Percentiles rank a stretch among this genome's conserved stretches.
These are phyloP conservation scores for Luehdorfia chinensis DNA, from an alignment of 1,140 invertebrate genomes.

Conservation along the genomic window DNA sequence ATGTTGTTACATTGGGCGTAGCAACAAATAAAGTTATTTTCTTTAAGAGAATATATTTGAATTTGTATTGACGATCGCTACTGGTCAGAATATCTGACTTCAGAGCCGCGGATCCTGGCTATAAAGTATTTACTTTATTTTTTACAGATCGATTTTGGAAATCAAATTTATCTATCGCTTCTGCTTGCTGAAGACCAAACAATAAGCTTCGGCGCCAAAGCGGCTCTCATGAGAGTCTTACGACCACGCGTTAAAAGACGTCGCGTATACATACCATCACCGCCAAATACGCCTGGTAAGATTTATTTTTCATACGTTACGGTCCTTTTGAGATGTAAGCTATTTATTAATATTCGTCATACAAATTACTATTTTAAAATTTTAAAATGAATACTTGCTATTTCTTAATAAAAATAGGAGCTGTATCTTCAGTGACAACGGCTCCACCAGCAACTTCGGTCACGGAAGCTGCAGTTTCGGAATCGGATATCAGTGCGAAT, in stretches of 20 bases:
- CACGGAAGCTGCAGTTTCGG: constrained; percentile 49
- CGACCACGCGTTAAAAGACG: constrained; percentile 86
- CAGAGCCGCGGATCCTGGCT: too few relatives aligned
- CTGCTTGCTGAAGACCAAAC: constrained; percentile 87
- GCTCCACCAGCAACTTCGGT: constrained; percentile 49
- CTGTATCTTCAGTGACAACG: constrained; percentile 49
- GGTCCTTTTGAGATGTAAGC: too few relatives aligned
- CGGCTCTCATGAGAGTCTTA: constrained; percentile 90
- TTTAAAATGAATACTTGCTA: too few relatives aligned
- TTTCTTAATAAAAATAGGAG: too few relatives aligned
- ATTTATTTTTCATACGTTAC: constrained; percentile 10
- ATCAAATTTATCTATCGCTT: constrained; percentile 77
- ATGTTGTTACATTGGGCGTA: too few relatives aligned
- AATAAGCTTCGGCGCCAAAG: constrained; percentile 94
- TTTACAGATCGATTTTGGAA: constrained; percentile 68
- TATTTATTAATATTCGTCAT: too few relatives aligned
- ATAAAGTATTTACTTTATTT: too few relatives aligned
- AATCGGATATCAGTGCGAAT: constrained; percentile 45
- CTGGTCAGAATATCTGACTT: too few relatives aligned
- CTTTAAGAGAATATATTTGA: too few relatives aligned
- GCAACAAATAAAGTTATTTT: too few relatives aligned
- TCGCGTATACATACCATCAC: constrained; percentile 89
- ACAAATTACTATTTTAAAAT: too few relatives aligned
- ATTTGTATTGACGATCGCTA: too few relatives aligned
- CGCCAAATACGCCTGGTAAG: constrained; percentile 83